A percentile compares a stretch with the other conserved stretches of the same genome.
Evolutionary conservation across 2,888 invertebrate species (phyloP).

Genomic region (Drosophila falleni): DNA sequence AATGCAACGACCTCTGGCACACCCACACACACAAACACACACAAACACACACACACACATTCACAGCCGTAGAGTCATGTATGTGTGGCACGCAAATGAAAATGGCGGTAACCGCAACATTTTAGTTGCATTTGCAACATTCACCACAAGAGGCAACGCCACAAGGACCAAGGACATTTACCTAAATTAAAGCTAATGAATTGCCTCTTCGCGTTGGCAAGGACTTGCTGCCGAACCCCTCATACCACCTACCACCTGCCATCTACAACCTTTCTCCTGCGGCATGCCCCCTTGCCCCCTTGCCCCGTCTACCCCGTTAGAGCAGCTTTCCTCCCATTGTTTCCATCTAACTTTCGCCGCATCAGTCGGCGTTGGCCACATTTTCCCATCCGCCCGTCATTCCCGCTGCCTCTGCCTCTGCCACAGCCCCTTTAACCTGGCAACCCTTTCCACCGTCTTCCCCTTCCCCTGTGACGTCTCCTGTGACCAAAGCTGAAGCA

Average conservation of each 20-base stretch:
- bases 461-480: no score
- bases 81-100: slow-evolving; percentile 46
- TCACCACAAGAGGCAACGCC: slow-evolving; percentile 78
- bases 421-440: neutral
- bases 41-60: slow-evolving; percentile 9
- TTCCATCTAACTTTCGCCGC: slow-evolving; percentile 45
- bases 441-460: neutral
- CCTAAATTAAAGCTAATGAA: slow-evolving; percentile 81
- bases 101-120: slow-evolving; percentile 77
- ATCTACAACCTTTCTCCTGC: neutral
- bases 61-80: slow-evolving; percentile 2
- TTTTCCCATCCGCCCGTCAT: slow-evolving; percentile 10
- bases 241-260: neutral
- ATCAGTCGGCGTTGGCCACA: slow-evolving; percentile 52
- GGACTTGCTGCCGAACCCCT: slow-evolving; percentile 43
- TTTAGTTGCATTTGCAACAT: slow-evolving; percentile 79
- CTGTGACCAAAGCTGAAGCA: slow-evolving; percentile 14
- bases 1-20: slow-evolving; percentile 39
- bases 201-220: slow-evolving; percentile 75
- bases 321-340: slow-evolving; percentile 37
- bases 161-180: slow-evolving; percentile 82
- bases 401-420: neutral
- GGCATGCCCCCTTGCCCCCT: neutral
- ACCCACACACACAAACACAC: slow-evolving; percentile 12
- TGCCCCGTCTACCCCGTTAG: neutral